Percentiles rank a stretch among this genome's conserved stretches.
Conservation (phyloP, 2,888 invertebrate species). For the Malachius bipustulatus region DNA sequence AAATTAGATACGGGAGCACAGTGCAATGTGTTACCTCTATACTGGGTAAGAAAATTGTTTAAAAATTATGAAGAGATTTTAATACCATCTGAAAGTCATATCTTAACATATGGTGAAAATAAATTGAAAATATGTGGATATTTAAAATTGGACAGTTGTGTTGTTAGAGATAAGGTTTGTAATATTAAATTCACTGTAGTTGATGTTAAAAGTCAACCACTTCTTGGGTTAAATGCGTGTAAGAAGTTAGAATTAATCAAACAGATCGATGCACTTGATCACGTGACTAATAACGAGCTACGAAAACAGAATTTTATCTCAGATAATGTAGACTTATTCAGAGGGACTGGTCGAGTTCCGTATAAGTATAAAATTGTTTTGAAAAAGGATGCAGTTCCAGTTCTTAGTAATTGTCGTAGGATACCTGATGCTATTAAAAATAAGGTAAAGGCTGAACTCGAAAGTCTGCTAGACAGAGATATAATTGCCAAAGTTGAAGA, state of each 20-base stretch:
- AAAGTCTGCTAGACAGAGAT: constrained; percentile 7
- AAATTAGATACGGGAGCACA: no score
- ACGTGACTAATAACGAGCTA: no score
- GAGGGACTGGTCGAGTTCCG: constrained; percentile 10
- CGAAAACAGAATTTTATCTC: constrained; percentile 9
- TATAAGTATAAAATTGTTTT: constrained; percentile 12
- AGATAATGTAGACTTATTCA: constrained; percentile 11
- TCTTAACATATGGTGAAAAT: no score
- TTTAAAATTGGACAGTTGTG: no score
- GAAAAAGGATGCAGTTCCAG: constrained; percentile 10
- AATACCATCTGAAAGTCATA: no score
- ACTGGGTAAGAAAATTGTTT: no score
- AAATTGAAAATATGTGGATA: no score
- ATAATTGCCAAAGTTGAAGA: constrained; percentile 14
- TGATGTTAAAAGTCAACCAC: constrained; percentile 5
- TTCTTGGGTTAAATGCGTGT: constrained; percentile 11
- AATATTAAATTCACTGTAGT: background rate
- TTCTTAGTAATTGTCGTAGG: constrained; percentile 9
- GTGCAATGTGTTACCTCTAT: no score
- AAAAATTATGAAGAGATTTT: no score
- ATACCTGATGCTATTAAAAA: constrained; percentile 11
- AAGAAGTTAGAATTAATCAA: constrained; percentile 9
- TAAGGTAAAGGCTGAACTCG: constrained; percentile 9
- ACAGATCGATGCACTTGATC: constrained; percentile 7
- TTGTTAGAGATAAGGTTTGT: no score